Percentiles rank a stretch among this genome's conserved stretches.
phyloP scores from a whole-genome alignment of 2,113 vertebrate genomes.

The Lipotes vexillifer region DNA sequence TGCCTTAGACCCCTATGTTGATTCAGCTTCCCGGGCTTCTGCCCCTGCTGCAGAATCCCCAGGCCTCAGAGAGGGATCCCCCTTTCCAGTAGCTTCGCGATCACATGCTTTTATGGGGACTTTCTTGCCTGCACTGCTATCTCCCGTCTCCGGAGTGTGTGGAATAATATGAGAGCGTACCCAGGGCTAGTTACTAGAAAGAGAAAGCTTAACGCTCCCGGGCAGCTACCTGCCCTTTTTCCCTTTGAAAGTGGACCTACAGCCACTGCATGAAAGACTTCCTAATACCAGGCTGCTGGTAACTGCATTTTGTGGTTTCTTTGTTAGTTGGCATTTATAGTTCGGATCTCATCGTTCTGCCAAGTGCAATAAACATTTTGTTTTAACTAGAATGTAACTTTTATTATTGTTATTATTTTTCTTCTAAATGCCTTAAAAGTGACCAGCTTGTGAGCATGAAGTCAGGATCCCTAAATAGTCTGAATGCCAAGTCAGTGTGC shows the following conservation, averaged over 20 bases:
- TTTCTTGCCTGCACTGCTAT: neutral
- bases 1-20: neutral
- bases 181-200: neutral
- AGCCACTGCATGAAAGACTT: neutral
- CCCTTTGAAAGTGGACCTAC: neutral
- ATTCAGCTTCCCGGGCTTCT: neutral
- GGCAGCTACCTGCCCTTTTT: neutral
- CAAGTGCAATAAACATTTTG: conserved; percentile 56
- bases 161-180: neutral
- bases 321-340: conserved; percentile 52
- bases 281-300: neutral
- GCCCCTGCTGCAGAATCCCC: neutral
- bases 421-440: conserved; percentile 44
- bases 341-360: conserved; percentile 47
- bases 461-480: neutral
- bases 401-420: conserved; percentile 58
- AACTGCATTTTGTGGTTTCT: conserved; percentile 16
- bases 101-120: neutral
- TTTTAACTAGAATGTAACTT: conserved; percentile 49
- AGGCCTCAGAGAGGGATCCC: neutral
- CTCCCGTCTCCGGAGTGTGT: neutral
- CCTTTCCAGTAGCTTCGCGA: neutral
- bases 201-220: neutral
- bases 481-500: neutral
- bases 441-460: neutral